A percentile compares a stretch with the other conserved stretches of the same genome.
These are phyloP conservation scores for Ispidina lecontei DNA, from an alignment of 2,797 vertebrate genomes.

Conservation along the genomic window DNA sequence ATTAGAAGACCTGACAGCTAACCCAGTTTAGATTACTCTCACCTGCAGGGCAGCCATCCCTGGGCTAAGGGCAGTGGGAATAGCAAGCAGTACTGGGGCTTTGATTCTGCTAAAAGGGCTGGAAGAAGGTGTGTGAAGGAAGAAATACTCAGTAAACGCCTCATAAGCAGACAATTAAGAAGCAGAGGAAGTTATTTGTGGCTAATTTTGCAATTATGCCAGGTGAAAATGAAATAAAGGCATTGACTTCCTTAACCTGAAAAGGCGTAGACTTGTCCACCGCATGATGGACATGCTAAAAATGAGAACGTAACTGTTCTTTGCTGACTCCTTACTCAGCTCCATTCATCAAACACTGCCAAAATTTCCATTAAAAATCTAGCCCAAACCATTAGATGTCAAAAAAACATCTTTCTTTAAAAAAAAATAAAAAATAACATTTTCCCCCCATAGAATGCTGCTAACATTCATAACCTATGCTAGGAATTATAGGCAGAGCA, in stretches of 20 bases:
- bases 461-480: background rate
- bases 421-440: no score
- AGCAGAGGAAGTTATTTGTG: background rate
- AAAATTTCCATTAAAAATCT: background rate
- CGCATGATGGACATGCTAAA: background rate
- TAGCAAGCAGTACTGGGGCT: accelerated
- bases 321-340: background rate
- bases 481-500: background rate
- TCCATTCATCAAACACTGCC: background rate
- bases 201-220: background rate
- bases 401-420: background rate
- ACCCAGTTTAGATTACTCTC: background rate
- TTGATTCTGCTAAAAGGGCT: background rate
- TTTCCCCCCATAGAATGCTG: background rate
- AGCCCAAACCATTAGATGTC: background rate
- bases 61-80: background rate
- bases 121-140: background rate
- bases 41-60: background rate
- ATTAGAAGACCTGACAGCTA: background rate
- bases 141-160: background rate
- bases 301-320: background rate
- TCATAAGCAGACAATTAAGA: background rate
- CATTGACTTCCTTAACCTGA: background rate
- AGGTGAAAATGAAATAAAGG: background rate
- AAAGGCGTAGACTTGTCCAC: background rate